Evolutionary conservation across 2,888 invertebrate species (phyloP).

Genomic region (Stegana nigrithorax): DNA sequence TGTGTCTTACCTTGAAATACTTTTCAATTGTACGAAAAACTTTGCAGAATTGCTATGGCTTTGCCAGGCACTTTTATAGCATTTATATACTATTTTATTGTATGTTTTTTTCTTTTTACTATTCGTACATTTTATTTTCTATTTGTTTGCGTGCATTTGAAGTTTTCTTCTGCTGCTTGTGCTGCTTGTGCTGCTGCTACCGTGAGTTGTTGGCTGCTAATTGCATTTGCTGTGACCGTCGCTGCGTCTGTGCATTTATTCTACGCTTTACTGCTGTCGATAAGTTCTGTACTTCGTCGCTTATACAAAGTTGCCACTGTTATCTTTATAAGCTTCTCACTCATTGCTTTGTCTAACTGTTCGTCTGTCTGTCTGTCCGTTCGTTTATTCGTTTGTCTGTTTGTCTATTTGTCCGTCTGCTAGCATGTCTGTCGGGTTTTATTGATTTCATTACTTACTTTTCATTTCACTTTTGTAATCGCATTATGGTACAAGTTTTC

Average conservation of each 20-base stretch:
- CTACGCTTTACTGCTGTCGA: constrained; percentile 2
- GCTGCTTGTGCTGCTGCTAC: background rate
- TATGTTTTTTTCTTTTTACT: background rate
- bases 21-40: constrained; percentile 8
- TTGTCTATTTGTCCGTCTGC: too few relatives aligned
- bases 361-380: constrained; percentile 2
- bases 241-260: background rate
- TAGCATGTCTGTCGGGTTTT: too few relatives aligned
- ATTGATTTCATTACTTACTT: background rate
- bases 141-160: background rate
- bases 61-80: too few relatives aligned
- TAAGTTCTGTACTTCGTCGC: constrained; percentile 5
- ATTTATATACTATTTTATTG: background rate
- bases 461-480: constrained; percentile 18
- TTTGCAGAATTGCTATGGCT: background rate
- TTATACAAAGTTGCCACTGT: background rate
- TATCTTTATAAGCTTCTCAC: background rate
- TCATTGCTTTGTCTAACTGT: background rate
- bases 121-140: constrained; percentile 8
- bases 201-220: background rate
- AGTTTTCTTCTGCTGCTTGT: background rate
- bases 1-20: constrained; percentile 19
- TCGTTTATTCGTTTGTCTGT: background rate
- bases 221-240: background rate
- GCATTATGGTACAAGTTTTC: constrained; percentile 15